These are phyloP conservation scores for Felis catus DNA, from an alignment of 2,113 vertebrate species.

Conservation along the genomic window F.catus_Fca126_mat1.0 CM031411.1:42343501-42344000, in stretches of 20 bases:
- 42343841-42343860: neutral
- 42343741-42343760: neutral
- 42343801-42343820: neutral
- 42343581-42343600: too few relatives aligned
- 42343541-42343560: too few relatives aligned
- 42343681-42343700: neutral
- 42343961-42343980: neutral
- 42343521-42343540: too few relatives aligned
- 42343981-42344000: neutral
- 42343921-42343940: neutral
- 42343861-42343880: neutral
- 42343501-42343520: too few relatives aligned
- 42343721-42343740: neutral
- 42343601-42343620: too few relatives aligned
- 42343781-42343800: neutral
- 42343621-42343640: too few relatives aligned
- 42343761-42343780: neutral
- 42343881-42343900: slow-evolving; percentile 21
- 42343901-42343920: neutral
- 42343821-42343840: neutral
- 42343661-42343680: neutral
- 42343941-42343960: neutral
- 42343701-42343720: neutral
- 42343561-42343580: too few relatives aligned
- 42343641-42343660: too few relatives aligned